A percentile compares a stretch with the other conserved stretches of the same genome.
These are phyloP conservation scores for Myopa testacea DNA, from an alignment of 2,888 invertebrate genomes.

Conservation along the genomic window DNA sequence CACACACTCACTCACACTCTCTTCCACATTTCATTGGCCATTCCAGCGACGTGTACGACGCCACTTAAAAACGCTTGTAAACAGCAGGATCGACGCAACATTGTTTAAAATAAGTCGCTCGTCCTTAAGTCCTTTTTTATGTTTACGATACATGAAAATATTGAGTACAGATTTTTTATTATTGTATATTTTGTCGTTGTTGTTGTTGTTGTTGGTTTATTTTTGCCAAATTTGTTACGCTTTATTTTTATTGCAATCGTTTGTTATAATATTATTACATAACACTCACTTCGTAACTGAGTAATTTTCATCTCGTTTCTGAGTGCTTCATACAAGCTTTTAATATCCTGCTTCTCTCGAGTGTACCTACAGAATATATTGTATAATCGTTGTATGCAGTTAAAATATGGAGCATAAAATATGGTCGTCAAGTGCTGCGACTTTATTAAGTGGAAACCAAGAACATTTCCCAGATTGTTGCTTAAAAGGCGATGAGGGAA, in stretches of 20 bases:
- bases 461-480: background rate
- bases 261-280: no score
- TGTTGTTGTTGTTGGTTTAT: background rate
- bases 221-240: background rate
- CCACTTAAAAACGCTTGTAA: background rate
- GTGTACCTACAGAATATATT: no score
- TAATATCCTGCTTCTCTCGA: no score
- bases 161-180: background rate
- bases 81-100: background rate
- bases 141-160: conserved; percentile 29
- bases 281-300: no score
- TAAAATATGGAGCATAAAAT: no score
- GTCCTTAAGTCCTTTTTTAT: conserved; percentile 11
- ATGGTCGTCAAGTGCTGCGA: no score
- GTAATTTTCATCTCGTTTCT: no score
- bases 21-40: background rate
- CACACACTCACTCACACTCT: background rate
- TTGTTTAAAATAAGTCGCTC: no score
- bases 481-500: no score
- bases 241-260: no score
- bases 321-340: no score
- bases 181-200: background rate
- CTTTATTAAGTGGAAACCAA: background rate
- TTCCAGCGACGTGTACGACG: background rate
- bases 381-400: no score